These are phyloP conservation scores for Aplysina aerophoba DNA, from an alignment of 37 sponge, comb jelly and placozoan genomes.

Conservation along the genomic window DNA sequence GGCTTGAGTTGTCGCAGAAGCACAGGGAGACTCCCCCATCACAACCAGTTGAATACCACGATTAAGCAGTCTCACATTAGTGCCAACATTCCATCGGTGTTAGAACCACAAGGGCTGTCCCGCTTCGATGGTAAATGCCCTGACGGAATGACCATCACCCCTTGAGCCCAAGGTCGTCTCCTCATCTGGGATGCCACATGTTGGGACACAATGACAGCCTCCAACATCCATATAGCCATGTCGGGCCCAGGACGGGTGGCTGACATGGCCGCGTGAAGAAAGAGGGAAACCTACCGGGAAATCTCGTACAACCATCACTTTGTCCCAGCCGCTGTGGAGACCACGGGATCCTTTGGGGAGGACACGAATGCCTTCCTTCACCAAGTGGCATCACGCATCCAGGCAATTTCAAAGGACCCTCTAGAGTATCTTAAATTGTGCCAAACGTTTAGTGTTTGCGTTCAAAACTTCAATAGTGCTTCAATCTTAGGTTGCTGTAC, in stretches of 20 bases:
- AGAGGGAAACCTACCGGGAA: neutral
- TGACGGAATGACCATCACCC: too few species aligned
- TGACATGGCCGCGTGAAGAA: neutral
- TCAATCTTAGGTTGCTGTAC: neutral
- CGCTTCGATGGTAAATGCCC: too few species aligned
- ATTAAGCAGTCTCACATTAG: too few species aligned
- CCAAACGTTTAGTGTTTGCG: neutral
- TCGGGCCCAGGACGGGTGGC: neutral
- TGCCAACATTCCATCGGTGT: too few species aligned
- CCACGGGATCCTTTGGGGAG: neutral
- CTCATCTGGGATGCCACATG: too few species aligned
- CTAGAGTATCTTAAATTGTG: neutral
- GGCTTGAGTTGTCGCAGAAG: too few species aligned
- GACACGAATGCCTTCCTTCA: neutral
- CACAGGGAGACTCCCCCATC: too few species aligned
- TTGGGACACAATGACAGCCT: too few species aligned
- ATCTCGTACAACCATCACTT: neutral
- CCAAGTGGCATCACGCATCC: neutral
- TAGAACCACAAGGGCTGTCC: too few species aligned
- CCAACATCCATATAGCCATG: neutral
- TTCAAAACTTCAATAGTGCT: neutral
- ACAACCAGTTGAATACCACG: too few species aligned
- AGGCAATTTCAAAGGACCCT: neutral
- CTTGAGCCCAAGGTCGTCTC: too few species aligned
- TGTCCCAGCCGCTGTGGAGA: neutral